Percentiles rank a stretch among this genome's conserved stretches.
phyloP scores from a whole-genome alignment of 2,797 vertebrate genomes.

The Scarus forsteni region DNA sequence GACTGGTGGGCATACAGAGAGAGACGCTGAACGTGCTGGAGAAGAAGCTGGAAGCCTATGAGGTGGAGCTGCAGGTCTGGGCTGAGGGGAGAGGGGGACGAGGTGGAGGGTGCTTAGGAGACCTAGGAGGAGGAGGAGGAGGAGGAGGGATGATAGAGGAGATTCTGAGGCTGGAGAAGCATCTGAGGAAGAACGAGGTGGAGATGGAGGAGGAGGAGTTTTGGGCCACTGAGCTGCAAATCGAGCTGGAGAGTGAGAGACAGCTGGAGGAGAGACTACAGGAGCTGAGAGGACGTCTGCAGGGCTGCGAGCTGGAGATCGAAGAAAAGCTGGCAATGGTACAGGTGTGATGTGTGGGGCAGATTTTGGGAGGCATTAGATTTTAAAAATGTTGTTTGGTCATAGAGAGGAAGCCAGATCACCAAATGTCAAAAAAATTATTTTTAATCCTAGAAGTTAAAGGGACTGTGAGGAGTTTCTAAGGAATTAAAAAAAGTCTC shows the following conservation, averaged over 20 bases:
- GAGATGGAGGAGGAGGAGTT: slow-evolving; percentile 99
- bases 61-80: slow-evolving; percentile 89
- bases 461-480: no score
- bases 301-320: slow-evolving; percentile 89
- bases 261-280: slow-evolving; percentile 95
- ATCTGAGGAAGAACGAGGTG: slow-evolving; percentile 92
- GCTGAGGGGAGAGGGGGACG: slow-evolving; percentile 80
- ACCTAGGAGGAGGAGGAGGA: slow-evolving; percentile 58
- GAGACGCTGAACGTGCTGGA: slow-evolving; percentile 92
- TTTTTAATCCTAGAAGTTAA: no score
- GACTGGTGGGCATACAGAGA: slow-evolving; percentile 91
- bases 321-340: slow-evolving; percentile 88
- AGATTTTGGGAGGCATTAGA: slow-evolving; percentile 13
- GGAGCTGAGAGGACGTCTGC: slow-evolving; percentile 89
- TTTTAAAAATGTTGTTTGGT: slow-evolving; percentile 2
- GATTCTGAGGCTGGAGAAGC: slow-evolving; percentile 91
- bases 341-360: slow-evolving; percentile 66
- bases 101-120: slow-evolving; percentile 63
- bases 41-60: slow-evolving; percentile 89
- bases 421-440: no score
- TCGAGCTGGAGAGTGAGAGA: slow-evolving; percentile 95
- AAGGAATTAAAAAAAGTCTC: no score
- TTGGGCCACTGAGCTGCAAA: slow-evolving; percentile 97
- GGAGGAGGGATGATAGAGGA: slow-evolving; percentile 87
- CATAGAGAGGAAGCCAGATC: neutral